These are phyloP conservation scores for Erpobdella octoculata DNA, from an alignment of 2,888 invertebrate genomes.

Conservation along the genomic window DNA sequence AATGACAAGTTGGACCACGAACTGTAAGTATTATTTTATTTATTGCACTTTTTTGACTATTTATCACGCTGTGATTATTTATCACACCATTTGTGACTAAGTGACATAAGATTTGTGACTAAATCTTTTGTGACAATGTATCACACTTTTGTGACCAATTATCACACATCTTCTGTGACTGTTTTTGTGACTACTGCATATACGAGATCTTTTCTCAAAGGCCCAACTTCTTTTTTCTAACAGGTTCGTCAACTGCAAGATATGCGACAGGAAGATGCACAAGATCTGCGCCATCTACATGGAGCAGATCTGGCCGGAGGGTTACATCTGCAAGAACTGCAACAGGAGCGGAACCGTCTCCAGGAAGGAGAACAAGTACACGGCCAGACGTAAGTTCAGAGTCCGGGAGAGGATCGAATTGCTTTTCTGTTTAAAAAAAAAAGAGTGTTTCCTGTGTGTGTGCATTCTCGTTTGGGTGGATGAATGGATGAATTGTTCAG, in stretches of 20 bases:
- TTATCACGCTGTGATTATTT: no score
- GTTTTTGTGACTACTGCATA: no score
- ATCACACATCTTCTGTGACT: neutral
- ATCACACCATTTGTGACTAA: no score
- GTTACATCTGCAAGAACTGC: constrained; percentile 83
- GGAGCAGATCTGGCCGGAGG: constrained; percentile 64
- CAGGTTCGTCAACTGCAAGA: constrained; percentile 80
- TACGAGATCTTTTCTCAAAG: no score
- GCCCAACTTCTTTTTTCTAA: neutral
- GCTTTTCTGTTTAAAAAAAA: no score
- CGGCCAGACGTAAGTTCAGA: constrained; percentile 73
- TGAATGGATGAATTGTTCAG: no score
- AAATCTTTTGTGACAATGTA: neutral
- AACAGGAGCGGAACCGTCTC: constrained; percentile 79
- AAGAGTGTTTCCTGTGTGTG: no score
- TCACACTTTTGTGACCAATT: neutral
- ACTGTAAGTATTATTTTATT: constrained; percentile 58
- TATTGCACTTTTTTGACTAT: neutral
- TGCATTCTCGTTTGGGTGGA: no score
- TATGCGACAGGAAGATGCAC: constrained; percentile 93
- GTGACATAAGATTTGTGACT: no score
- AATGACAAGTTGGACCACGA: constrained; percentile 95
- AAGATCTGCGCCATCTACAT: constrained; percentile 94
- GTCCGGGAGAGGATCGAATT: no score
- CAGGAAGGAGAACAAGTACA: constrained; percentile 93